Evolutionary conservation across 1,140 invertebrate species (phyloP), one percentile per base, ranked within the genome.

Genomic region (Drosophila bifasciata): DNA sequence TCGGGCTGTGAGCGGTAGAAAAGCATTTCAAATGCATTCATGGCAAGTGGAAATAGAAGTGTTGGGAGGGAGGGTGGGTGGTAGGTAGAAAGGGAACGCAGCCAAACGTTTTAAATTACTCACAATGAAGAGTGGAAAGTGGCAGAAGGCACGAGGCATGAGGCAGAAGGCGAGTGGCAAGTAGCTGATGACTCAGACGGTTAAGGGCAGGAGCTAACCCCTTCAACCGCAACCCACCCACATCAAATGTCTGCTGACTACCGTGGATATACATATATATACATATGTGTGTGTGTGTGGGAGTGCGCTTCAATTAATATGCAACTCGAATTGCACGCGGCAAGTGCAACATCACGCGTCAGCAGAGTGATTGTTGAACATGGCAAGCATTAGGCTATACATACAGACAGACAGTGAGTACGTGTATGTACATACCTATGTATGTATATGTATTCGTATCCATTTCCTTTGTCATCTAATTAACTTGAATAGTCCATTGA

Each of bases 291-390:
- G 32, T 36, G 28, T 76, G 67, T 58, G 58, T 39, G 40, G 58
- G 49, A 77, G 56, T 61, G 63, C 56, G 55, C 56, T 66, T 69
- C 63, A 83, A 84, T 84, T 83, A 78, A 84, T 84, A 78, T 79
- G 74, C 74, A 56, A 62, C 80, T 62, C 51, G 45, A 49, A 48
- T 73, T 51, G 45, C 44, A 48, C 32, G 39, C 5, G 39, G 41
- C 13, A 64, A 70, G 49, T 71, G 72, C 51, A 61, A 46, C 15
- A 40, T 21, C 39, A 52, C 68, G 52, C 45, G 45, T 72, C 52
- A 59, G 60, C 32, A 36, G 32, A 36, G 32, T 36, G 32, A 36
- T 36, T 36, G 32, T 36, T 36, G 32, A 36, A 36, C 32, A 36
- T 36, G 11, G 11, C 11, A 36, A 36, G 32, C 32, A 28, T 9